Evolutionary conservation across 2,888 invertebrate species (phyloP), one percentile per base, ranked within the genome.

Genomic region (Lithophane socia): DNA sequence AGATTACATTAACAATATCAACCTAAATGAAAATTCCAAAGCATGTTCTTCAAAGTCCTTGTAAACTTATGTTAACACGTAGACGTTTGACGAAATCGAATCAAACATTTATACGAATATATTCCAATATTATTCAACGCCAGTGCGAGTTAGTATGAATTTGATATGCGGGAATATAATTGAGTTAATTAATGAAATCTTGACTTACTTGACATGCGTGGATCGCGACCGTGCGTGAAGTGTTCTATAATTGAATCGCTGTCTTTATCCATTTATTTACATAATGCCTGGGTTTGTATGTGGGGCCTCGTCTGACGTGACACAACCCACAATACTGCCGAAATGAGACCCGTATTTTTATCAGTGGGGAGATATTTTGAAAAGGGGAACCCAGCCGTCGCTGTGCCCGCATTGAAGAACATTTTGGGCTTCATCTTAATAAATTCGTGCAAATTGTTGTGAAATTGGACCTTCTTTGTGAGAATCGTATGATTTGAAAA

Each of bases 231-330:
- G 85, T 88, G 90, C 89, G 91, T 88, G 89, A 91, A 92, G 82
- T 88, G 76, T 84, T 80, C 85, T 58, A 85, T 92, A 93, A 93
- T 93, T 93, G 92, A 92, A 93, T 91, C 82, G 88, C 88, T 87
- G 89, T 90, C 90, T 91, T 92, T 92, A 90, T 90, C 87, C 90
- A 86, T 81, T 87, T 90, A 92, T 92, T 91, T 90, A 89, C 91
- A 91, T 92, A 90, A 90, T 90, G 74, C 77, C 75, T 60, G 60
- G 67, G 80, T 80, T 87, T 84, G 71, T 84, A 86, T 84, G 82
- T 72, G 73, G 10, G 56, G n/a, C 67, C 65, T 82, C 79, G 66
- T 79, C 71, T 86, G 83, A 86, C 86, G 80, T 85, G 83, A 76
- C 80, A 84, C 80, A 82, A 72, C 66, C 82, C 75, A 80, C 79